Evolutionary conservation across 1,140 invertebrate genomes (phyloP).

Genomic region (Drosophila nigromelanica): DNA sequence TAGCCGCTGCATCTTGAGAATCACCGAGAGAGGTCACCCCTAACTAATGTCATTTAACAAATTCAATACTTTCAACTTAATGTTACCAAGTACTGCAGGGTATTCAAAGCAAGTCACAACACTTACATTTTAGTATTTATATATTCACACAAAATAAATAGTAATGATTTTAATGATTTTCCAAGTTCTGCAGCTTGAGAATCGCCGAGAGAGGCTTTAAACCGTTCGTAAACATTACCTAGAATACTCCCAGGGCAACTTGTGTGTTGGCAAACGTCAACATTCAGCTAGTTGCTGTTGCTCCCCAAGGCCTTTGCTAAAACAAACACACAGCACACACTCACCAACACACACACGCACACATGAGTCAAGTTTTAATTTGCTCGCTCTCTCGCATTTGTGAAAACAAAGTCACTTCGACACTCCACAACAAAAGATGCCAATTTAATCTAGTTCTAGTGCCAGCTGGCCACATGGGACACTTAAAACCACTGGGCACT

Average conservation of each 20-base stretch:
- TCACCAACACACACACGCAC: slow-evolving; percentile 13
- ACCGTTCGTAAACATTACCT: slow-evolving; percentile 1
- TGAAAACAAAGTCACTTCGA: slow-evolving; percentile 74
- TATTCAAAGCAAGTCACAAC: too few relatives aligned
- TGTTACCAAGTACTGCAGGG: too few relatives aligned
- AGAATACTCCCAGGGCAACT: slow-evolving; percentile 13
- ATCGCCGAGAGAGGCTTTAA: slow-evolving; percentile 15
- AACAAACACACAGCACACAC: slow-evolving; percentile 18
- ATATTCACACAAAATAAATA: neutral
- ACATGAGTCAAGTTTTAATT: slow-evolving; percentile 74
- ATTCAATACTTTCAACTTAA: too few relatives aligned
- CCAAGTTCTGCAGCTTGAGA: slow-evolving; percentile 1
- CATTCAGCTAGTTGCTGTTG: slow-evolving; percentile 11
- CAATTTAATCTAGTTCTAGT: slow-evolving; percentile 82
- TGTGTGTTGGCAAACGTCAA: slow-evolving; percentile 4
- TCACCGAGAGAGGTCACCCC: too few relatives aligned
- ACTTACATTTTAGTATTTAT: neutral
- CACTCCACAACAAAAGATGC: slow-evolving; percentile 80
- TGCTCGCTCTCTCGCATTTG: slow-evolving; percentile 70
- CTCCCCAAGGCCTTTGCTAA: slow-evolving; percentile 24
- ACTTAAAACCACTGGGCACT: slow-evolving; percentile 75
- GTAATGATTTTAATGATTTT: neutral
- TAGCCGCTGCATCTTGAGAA: too few relatives aligned
- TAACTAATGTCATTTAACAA: too few relatives aligned
- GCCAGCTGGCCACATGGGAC: slow-evolving; percentile 79